These are phyloP conservation scores for Polydrusus pterygomalis DNA, from an alignment of 2,888 invertebrate species.

Conservation along the genomic window DNA sequence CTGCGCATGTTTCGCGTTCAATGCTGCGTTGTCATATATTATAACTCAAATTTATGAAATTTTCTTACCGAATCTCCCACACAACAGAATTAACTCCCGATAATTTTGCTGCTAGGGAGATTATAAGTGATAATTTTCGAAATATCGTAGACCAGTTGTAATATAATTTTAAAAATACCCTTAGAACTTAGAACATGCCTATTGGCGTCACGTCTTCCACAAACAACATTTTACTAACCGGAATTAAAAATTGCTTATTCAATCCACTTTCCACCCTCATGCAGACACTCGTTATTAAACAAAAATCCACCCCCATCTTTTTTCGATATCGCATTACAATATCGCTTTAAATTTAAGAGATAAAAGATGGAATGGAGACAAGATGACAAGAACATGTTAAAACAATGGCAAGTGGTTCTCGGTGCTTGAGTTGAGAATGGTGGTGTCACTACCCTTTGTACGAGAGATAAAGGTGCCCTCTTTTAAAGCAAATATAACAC, in stretches of 20 bases:
- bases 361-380: conserved; percentile 38
- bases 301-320: conserved; percentile 33
- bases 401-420: conserved; percentile 67
- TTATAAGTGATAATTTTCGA: no score
- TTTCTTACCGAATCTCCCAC: no score
- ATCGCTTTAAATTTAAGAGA: conserved; percentile 38
- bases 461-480: conserved; percentile 41
- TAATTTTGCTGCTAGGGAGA: no score
- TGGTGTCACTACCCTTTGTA: conserved; percentile 55
- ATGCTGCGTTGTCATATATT: no score
- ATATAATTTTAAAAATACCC: no score
- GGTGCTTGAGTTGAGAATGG: conserved; percentile 50
- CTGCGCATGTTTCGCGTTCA: no score
- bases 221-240: conserved; percentile 6
- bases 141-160: no score
- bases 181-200: neutral
- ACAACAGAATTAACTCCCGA: no score
- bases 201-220: neutral
- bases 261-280: conserved; percentile 33
- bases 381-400: conserved; percentile 67
- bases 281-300: conserved; percentile 12
- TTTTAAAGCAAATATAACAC: conserved; percentile 42
- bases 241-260: conserved; percentile 46
- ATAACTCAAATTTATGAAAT: no score
- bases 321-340: conserved; percentile 52